phyloP scores from a whole-genome alignment of 2,888 invertebrate species.

The Rhodophaea formosa region DNA sequence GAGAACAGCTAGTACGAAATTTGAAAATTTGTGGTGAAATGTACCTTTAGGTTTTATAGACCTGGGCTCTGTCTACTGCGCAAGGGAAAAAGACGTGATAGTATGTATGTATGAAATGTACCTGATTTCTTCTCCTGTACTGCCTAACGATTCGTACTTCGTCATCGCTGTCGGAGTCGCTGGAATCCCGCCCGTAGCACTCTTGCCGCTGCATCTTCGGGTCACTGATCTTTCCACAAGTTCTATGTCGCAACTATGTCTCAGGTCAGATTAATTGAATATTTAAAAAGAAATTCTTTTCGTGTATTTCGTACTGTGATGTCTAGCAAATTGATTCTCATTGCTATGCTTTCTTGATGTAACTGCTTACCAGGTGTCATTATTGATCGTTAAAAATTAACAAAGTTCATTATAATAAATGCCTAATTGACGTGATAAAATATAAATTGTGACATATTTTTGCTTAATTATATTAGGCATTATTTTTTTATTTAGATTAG shows the following conservation, averaged over 20 bases:
- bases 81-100: too few relatives aligned
- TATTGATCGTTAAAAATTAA: constrained; percentile 20
- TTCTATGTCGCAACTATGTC: constrained; percentile 20
- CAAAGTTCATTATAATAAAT: constrained; percentile 4
- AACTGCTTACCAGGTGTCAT: constrained; percentile 1
- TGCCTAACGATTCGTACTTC: constrained; percentile 32
- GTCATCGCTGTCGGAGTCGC: constrained; percentile 37
- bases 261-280: constrained; percentile 12
- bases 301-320: background rate
- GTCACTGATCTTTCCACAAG: constrained; percentile 30
- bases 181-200: constrained; percentile 21
- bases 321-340: constrained; percentile 16
- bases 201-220: constrained; percentile 15
- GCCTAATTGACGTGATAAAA: background rate
- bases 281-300: constrained; percentile 1
- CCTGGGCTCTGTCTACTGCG: too few relatives aligned
- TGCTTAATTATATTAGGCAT: background rate
- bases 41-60: too few relatives aligned
- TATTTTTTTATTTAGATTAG: background rate
- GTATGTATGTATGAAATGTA: too few relatives aligned
- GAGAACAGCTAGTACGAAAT: too few relatives aligned
- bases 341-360: constrained; percentile 13
- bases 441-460: background rate
- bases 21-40: too few relatives aligned
- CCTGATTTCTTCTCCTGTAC: constrained; percentile 33